phyloP scores from a whole-genome alignment of 2,113 vertebrate species.

The Litocranius walleri region DNA sequence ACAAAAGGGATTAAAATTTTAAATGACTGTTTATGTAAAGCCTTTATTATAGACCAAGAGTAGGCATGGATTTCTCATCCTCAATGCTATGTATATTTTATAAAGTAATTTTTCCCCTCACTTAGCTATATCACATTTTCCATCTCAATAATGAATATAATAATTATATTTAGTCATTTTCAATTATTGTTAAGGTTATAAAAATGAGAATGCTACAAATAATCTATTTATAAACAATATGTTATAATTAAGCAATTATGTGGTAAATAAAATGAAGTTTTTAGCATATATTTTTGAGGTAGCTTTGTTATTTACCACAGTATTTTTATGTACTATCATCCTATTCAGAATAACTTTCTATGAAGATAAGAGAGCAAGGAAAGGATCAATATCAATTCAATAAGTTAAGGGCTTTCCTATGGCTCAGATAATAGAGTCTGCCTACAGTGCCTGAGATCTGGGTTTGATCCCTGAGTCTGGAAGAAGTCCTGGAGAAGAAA shows the following conservation, averaged over 20 bases:
- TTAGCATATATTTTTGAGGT: neutral
- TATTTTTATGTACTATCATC: neutral
- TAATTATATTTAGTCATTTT: neutral
- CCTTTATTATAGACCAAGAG: neutral
- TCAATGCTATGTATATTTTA: neutral
- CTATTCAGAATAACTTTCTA: neutral
- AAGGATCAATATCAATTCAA: neutral
- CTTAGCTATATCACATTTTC: neutral
- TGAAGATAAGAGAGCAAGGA: neutral
- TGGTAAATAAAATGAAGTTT: neutral
- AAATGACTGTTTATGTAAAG: neutral
- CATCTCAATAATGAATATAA: neutral
- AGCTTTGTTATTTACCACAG: neutral
- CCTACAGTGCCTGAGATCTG: neutral
- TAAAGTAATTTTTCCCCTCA: neutral
- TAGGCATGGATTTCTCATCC: neutral
- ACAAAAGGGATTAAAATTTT: neutral
- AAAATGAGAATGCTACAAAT: neutral
- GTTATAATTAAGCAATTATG: neutral
- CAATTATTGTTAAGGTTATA: neutral
- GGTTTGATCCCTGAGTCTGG: neutral
- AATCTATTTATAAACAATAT: neutral
- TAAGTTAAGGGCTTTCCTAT: neutral
- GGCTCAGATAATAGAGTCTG: neutral
- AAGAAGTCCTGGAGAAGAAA: neutral